Conservation (phyloP, 2,113 vertebrate genomes). For the Holacanthus passer region DNA sequence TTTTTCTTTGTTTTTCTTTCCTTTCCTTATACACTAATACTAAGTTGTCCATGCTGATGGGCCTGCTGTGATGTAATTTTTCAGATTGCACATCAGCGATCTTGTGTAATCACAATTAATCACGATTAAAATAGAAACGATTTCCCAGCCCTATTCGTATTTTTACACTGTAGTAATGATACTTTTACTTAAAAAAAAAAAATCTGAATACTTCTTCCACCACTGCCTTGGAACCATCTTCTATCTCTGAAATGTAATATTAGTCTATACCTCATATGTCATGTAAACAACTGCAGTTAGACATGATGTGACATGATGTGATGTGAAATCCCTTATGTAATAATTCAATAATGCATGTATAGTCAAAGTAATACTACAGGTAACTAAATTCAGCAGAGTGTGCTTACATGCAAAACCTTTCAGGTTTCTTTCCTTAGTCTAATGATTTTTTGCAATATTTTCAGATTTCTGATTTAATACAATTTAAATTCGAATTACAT, state of each 20-base stretch:
- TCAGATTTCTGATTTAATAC: background rate
- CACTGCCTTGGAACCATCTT: background rate
- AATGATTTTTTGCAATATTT: background rate
- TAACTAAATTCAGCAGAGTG: background rate
- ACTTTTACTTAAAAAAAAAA: background rate
- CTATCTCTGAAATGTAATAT: background rate
- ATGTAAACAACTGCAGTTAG: background rate
- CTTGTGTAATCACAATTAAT: too few species aligned
- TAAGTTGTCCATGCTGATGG: too few species aligned
- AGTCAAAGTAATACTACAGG: background rate
- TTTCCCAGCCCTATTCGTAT: too few species aligned
- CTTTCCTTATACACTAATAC: too few species aligned
- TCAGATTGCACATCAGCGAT: too few species aligned
- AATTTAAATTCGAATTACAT: background rate
- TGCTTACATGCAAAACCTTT: background rate
- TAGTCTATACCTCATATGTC: background rate
- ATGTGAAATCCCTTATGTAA: background rate
- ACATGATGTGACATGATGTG: background rate
- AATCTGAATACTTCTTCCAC: too few species aligned
- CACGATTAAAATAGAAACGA: too few species aligned
- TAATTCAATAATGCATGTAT: background rate
- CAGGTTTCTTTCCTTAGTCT: background rate
- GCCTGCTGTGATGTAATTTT: too few species aligned
- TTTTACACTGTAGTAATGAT: background rate
- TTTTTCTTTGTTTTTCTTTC: too few species aligned